A percentile compares a stretch with the other conserved stretches of the same genome.
Evolutionary conservation across 2,113 vertebrate species (phyloP).

Genomic region (Vidua chalybeata): DNA sequence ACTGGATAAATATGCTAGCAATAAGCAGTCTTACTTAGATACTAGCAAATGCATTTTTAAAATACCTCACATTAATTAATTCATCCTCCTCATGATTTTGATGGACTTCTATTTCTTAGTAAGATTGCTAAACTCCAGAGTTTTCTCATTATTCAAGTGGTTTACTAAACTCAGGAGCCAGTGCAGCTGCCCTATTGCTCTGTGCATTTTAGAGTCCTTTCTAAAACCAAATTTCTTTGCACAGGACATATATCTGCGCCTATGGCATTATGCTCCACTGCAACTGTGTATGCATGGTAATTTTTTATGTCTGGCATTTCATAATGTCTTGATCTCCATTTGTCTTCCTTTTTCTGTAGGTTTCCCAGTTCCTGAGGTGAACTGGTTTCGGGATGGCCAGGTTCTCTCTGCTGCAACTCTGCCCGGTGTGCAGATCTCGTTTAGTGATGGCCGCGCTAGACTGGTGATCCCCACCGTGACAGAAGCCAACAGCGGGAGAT

Average conservation of each 20-base stretch:
- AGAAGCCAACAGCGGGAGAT: conserved; percentile 90
- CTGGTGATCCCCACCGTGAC: conserved; percentile 92
- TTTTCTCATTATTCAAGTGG: background rate
- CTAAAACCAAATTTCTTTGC: background rate
- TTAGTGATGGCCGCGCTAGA: conserved; percentile 97
- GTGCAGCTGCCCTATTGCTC: background rate
- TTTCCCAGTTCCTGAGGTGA: conserved; percentile 99
- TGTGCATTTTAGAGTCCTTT: background rate
- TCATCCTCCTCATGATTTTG: background rate
- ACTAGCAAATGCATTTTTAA: background rate
- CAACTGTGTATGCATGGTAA: background rate
- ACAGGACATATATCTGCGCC: background rate
- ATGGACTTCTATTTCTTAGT: background rate
- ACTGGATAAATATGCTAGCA: background rate
- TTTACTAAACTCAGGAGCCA: background rate
- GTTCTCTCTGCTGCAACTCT: conserved; percentile 90
- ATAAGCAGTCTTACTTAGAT: background rate
- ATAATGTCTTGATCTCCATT: background rate
- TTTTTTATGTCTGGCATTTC: background rate
- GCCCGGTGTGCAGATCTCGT: conserved; percentile 96
- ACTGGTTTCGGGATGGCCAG: conserved; percentile 99
- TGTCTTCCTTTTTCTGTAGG: conserved; percentile 68
- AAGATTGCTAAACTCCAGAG: background rate
- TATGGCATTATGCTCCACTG: background rate
- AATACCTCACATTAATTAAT: fast-evolving